Evolutionary conservation across 2,797 vertebrate species (phyloP).

Genomic region (Avahi laniger): DNA sequence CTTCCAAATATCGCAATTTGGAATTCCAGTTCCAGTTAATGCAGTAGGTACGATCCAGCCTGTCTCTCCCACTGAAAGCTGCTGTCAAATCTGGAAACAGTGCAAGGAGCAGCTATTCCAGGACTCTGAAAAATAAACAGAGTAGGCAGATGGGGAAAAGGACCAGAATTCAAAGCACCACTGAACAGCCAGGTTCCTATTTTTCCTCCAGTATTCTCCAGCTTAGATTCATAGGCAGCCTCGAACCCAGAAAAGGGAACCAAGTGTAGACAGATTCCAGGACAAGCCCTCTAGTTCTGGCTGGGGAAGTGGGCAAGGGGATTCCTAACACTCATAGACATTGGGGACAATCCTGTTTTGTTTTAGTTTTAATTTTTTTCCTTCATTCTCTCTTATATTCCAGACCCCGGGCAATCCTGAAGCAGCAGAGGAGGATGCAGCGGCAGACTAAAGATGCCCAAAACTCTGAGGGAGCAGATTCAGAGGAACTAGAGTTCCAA

Average conservation of each 20-base stretch:
- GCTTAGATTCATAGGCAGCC: neutral
- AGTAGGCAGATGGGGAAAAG: neutral
- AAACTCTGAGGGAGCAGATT: neutral
- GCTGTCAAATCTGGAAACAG: neutral
- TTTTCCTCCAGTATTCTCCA: neutral
- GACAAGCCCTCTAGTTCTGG: neutral
- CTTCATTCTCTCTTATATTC: neutral
- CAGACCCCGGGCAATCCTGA: neutral
- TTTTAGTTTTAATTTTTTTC: neutral
- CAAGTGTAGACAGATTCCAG: neutral
- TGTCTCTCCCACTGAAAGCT: neutral
- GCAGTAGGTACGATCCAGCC: neutral
- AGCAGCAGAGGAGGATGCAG: neutral
- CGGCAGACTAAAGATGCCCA: neutral
- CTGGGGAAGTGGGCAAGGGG: neutral
- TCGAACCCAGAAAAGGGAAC: neutral
- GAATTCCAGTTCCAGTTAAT: conserved; percentile 4
- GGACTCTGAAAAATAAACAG: neutral
- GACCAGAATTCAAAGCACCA: neutral
- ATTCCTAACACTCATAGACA: neutral
- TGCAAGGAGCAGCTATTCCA: neutral
- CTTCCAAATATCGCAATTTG: conserved; percentile 8
- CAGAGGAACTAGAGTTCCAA: neutral
- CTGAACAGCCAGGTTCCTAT: neutral
- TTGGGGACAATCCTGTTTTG: neutral